Evolutionary conservation across 2,888 invertebrate genomes (phyloP).

Genomic region (Agonopterix alstromeriana): DNA sequence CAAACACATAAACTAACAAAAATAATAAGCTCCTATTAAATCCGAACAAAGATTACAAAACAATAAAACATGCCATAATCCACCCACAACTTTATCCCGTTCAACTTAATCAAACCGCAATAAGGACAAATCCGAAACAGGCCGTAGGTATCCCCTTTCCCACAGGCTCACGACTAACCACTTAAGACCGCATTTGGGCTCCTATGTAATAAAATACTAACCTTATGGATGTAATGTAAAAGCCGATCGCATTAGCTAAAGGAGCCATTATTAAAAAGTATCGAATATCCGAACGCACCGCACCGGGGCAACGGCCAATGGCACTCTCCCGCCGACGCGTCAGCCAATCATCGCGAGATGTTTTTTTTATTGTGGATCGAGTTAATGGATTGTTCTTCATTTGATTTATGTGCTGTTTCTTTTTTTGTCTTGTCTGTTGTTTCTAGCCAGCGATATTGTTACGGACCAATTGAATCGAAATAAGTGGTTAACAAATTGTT

Average conservation of each 20-base stretch:
- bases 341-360: conserved; percentile 50
- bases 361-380: conserved; percentile 57
- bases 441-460: conserved; percentile 20
- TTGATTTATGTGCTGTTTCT: conserved; percentile 59
- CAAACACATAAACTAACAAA: too few relatives aligned
- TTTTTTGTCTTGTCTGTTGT: conserved; percentile 22
- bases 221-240: conserved; percentile 53
- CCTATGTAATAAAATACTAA: conserved; percentile 69
- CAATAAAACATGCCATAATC: conserved; percentile 22
- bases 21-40: too few relatives aligned
- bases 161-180: conserved; percentile 18
- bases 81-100: conserved; percentile 17
- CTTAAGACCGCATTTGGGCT: conserved; percentile 59
- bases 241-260: conserved; percentile 73
- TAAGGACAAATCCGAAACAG: conserved; percentile 39
- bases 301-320: conserved; percentile 50
- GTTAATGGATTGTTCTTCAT: conserved; percentile 74
- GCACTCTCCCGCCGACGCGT: conserved; percentile 40
- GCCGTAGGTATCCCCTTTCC: conserved; percentile 44
- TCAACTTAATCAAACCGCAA: conserved; percentile 45
- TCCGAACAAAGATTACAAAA: conserved; percentile 13
- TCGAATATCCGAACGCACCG: conserved; percentile 67
- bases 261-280: conserved; percentile 77
- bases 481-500: too few relatives aligned
- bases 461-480: neutral